Percentiles rank a stretch among this genome's conserved stretches.
phyloP scores from a whole-genome alignment of 1,140 invertebrate genomes.

The Euglossa dilemma region DNA sequence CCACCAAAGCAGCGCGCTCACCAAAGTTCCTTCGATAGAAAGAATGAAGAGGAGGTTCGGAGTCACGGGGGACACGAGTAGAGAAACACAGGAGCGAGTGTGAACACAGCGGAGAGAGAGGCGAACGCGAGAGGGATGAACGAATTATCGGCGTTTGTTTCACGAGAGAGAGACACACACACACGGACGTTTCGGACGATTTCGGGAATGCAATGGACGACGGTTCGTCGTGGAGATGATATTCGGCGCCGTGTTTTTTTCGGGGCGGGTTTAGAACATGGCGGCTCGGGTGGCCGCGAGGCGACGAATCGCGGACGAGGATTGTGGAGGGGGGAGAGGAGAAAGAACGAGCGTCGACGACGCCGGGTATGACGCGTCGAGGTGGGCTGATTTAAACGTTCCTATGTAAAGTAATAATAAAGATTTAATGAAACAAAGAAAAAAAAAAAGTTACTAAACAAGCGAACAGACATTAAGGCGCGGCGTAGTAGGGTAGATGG shows the following conservation, averaged over 20 bases:
- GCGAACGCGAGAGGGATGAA: neutral
- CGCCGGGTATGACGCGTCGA: conserved; percentile 62
- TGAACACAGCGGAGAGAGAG: neutral
- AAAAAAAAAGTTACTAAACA: conserved; percentile 72
- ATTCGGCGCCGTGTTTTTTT: too few species aligned
- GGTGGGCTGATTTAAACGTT: conserved; percentile 81
- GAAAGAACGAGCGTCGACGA: conserved; percentile 49
- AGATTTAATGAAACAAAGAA: conserved; percentile 67
- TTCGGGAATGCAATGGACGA: neutral
- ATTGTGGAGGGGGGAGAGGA: neutral
- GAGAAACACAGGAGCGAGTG: conserved; percentile 13
- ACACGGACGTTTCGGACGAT: neutral
- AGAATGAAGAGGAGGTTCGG: conserved; percentile 43
- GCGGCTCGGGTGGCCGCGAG: neutral
- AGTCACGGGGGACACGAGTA: neutral
- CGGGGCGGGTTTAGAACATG: neutral
- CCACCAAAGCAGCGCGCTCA: conserved; percentile 67
- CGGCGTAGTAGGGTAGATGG: conserved; percentile 59
- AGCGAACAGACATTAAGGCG: conserved; percentile 54
- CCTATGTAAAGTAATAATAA: conserved; percentile 83
- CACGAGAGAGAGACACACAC: neutral
- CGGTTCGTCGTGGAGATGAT: neutral
- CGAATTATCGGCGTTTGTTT: conserved; percentile 3
- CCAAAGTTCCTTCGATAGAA: conserved; percentile 76
- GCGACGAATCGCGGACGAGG: neutral